Conservation (phyloP, 2,113 vertebrate species). For the Drymodes brunneopygia region DNA sequence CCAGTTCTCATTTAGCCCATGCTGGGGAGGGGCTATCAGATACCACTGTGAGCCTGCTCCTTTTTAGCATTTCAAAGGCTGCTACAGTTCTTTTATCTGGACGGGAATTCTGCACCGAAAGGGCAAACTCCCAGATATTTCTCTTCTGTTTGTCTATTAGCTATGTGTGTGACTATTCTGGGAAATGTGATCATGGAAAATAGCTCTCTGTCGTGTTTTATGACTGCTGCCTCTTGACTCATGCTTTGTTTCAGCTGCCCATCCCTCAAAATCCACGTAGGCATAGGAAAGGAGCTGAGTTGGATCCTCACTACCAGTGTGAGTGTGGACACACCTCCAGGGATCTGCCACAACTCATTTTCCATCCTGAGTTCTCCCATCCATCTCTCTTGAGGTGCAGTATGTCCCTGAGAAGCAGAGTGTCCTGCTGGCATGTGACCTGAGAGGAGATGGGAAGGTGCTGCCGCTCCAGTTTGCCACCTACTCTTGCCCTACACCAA, state of each 20-base stretch:
- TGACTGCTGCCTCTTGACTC: not conserved
- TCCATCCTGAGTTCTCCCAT: not conserved
- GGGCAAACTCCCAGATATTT: not conserved
- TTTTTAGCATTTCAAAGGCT: slow-evolving; percentile 26
- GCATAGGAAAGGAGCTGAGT: not conserved
- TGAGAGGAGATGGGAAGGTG: accelerated
- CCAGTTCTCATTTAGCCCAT: not conserved
- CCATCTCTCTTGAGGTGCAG: accelerated
- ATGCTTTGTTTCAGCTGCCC: not conserved
- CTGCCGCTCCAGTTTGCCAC: not conserved
- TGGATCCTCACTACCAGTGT: not conserved
- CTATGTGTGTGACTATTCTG: not conserved
- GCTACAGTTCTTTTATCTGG: not conserved
- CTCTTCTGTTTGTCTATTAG: not conserved
- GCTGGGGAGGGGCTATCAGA: not conserved
- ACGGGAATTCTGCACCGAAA: not conserved
- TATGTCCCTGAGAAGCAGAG: not conserved
- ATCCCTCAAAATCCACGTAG: not conserved
- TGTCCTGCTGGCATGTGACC: not conserved
- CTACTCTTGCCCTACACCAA: not conserved
- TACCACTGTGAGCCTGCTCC: not conserved
- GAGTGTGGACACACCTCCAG: not conserved
- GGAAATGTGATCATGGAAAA: not conserved
- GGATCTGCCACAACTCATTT: not conserved
- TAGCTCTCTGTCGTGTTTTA: not conserved